These are phyloP conservation scores for Nasonia oneida DNA, from an alignment of 2,888 invertebrate genomes.

Conservation along the genomic window DNA sequence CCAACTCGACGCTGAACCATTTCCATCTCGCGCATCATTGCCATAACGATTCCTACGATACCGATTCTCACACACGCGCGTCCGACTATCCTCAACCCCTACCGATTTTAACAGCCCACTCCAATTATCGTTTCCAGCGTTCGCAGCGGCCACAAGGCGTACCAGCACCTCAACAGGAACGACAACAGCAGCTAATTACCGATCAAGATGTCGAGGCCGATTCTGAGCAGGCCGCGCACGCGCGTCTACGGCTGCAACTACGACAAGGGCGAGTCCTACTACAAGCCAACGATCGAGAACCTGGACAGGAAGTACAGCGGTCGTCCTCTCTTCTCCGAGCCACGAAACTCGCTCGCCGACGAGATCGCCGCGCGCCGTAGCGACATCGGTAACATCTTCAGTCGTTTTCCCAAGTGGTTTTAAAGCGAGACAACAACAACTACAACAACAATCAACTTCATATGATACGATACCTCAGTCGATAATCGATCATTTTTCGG, in stretches of 20 bases:
- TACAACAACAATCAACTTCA: neutral
- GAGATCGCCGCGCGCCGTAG: constrained; percentile 81
- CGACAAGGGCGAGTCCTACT: constrained; percentile 91
- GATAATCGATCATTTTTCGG: neutral
- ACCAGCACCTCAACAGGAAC: neutral
- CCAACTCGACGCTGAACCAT: neutral
- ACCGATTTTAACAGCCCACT: neutral
- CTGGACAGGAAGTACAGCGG: constrained; percentile 86
- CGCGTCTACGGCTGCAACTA: constrained; percentile 93
- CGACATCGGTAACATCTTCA: constrained; percentile 79
- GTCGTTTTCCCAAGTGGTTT: constrained; percentile 79
- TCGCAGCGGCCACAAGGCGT: neutral
- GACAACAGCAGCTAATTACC: constrained; percentile 1
- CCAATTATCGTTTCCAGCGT: neutral
- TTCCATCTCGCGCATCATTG: neutral
- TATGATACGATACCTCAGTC: neutral
- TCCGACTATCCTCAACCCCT: neutral
- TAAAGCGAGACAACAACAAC: constrained; percentile 63
- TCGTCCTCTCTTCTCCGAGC: constrained; percentile 78
- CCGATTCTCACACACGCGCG: neutral
- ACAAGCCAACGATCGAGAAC: constrained; percentile 88
- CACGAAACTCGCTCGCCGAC: constrained; percentile 80
- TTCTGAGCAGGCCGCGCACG: constrained; percentile 85
- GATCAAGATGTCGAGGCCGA: constrained; percentile 77
- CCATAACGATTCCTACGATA: neutral